phyloP scores from a whole-genome alignment of 1,140 invertebrate genomes.

The Sitobion miscanthi region DNA sequence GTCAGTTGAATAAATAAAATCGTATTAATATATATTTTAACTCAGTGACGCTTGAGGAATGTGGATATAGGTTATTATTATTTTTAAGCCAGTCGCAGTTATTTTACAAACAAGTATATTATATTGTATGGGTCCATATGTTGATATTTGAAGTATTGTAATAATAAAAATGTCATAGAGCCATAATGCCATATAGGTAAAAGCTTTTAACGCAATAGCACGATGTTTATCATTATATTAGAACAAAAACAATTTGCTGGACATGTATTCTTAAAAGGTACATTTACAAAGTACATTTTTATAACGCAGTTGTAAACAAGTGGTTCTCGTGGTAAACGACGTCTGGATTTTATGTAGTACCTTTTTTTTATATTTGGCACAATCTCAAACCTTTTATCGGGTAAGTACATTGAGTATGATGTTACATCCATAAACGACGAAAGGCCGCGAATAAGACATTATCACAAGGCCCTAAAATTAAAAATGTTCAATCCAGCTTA shows the following conservation, averaged over 20 bases:
- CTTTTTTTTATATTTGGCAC: background rate
- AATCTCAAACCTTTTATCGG: background rate
- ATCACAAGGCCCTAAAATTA: background rate
- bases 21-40: background rate
- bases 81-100: background rate
- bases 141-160: background rate
- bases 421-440: background rate
- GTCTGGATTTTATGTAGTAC: constrained; percentile 34
- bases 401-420: background rate
- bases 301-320: background rate
- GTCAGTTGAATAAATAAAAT: background rate
- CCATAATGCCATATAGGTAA: background rate
- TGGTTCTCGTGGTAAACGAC: constrained; percentile 26
- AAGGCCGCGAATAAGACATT: background rate
- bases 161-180: background rate
- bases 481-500: background rate
- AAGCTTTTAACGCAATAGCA: background rate
- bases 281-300: constrained; percentile 24
- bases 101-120: background rate
- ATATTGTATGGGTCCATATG: background rate
- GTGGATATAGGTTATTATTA: background rate
- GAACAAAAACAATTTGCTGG: background rate
- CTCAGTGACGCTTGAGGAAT: background rate
- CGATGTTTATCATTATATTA: background rate
- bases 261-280: constrained; percentile 8